Conservation (phyloP, 2,797 vertebrate genomes). For the Coregonus suidteri region DNA sequence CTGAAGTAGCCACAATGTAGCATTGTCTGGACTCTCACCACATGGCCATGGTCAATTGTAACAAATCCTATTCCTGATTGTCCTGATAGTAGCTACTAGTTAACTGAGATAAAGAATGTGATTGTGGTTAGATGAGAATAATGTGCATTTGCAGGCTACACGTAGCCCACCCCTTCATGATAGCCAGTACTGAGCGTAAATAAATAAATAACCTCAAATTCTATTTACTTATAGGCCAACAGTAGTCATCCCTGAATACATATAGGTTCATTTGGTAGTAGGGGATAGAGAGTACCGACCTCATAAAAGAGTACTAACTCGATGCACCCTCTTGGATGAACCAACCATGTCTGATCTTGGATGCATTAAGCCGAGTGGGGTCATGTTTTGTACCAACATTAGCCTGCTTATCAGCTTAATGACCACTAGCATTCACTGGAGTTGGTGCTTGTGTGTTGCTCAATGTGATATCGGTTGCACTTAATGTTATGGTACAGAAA, state of each 20-base stretch:
- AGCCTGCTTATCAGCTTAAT: background rate
- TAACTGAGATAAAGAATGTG: background rate
- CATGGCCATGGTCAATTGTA: conserved; percentile 5
- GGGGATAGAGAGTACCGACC: background rate
- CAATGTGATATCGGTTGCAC: background rate
- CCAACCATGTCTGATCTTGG: background rate
- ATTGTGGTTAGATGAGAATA: background rate
- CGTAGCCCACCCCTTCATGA: background rate
- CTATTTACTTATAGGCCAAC: background rate
- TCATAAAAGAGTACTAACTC: background rate
- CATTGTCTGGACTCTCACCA: conserved; percentile 7
- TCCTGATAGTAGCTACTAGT: background rate
- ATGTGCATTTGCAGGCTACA: background rate
- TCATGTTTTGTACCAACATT: background rate
- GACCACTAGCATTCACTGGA: background rate
- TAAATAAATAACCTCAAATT: background rate
- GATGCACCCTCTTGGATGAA: background rate
- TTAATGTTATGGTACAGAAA: background rate
- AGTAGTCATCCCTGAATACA: background rate
- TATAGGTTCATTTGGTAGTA: background rate
- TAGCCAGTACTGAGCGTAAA: background rate
- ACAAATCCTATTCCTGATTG: background rate
- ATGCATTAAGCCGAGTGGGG: background rate
- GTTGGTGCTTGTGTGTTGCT: background rate
- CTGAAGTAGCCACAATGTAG: conserved; percentile 12